A percentile compares a stretch with the other conserved stretches of the same genome.
Conservation (phyloP, 1,140 invertebrate genomes). For the Aphis craccivora region DNA sequence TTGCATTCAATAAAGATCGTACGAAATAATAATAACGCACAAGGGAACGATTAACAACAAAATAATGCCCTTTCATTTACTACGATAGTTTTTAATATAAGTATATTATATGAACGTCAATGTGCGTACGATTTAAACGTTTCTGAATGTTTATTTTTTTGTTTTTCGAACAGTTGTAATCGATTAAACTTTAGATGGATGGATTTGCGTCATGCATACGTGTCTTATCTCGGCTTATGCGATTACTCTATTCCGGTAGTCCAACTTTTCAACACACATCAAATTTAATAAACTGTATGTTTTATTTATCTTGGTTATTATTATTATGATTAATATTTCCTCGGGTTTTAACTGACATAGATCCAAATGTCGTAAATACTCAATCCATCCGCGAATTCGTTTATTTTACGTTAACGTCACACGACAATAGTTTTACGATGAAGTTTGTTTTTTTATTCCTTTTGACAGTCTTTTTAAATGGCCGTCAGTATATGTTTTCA, state of each 20-base stretch:
- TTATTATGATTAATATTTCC: not conserved
- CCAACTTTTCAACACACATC: not conserved
- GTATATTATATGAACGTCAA: not conserved
- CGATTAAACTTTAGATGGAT: not conserved
- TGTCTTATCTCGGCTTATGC: not conserved
- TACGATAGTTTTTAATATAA: too few relatives aligned
- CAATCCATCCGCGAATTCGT: not conserved
- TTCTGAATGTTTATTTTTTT: not conserved
- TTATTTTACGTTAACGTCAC: too few relatives aligned
- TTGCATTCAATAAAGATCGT: too few relatives aligned
- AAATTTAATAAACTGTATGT: not conserved
- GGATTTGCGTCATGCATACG: not conserved
- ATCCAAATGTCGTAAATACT: not conserved
- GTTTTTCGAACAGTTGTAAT: not conserved
- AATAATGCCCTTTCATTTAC: not conserved
- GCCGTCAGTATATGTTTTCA: not conserved
- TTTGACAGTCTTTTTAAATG: not conserved
- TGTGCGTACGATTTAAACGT: not conserved
- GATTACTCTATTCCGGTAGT: not conserved
- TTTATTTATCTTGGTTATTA: conserved; percentile 13
- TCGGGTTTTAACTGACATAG: not conserved
- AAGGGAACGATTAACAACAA: not conserved
- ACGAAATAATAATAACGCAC: too few relatives aligned
- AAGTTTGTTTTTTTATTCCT: not conserved
- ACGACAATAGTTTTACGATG: not conserved